Percentiles rank a stretch among this genome's conserved stretches.
Evolutionary conservation across 2,797 vertebrate species (phyloP).

Genomic region (Ctenopoma multispine): DNA sequence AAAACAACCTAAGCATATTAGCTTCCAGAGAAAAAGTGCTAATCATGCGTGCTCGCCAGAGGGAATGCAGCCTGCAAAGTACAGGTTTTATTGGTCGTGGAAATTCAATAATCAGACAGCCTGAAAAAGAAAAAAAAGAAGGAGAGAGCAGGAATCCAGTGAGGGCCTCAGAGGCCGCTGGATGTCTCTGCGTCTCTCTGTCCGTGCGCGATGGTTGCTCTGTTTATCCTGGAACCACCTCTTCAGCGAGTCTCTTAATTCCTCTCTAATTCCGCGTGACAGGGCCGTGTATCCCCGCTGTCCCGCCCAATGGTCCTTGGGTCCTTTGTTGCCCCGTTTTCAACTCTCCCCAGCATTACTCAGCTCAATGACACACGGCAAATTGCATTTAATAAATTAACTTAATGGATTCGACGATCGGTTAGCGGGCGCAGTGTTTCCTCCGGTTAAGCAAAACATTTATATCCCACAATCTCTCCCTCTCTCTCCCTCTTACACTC

Average conservation of each 20-base stretch:
- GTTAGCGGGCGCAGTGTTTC: constrained; percentile 91
- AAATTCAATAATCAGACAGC: constrained; percentile 63
- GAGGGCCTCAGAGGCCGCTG: neutral
- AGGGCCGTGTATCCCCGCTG: constrained; percentile 66
- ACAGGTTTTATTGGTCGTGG: constrained; percentile 61
- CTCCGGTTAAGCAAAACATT: constrained; percentile 94
- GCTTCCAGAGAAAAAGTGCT: constrained; percentile 65
- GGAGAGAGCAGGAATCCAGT: constrained; percentile 8
- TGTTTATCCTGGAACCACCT: constrained; percentile 76
- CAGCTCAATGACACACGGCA: constrained; percentile 92
- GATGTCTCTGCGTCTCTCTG: constrained; percentile 5
- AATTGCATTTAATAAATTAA: constrained; percentile 97
- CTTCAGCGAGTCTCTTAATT: constrained; percentile 78
- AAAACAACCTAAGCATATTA: constrained; percentile 68
- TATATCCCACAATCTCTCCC: constrained; percentile 83
- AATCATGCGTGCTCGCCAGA: constrained; percentile 69
- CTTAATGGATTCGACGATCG: constrained; percentile 95
- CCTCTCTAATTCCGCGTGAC: constrained; percentile 81
- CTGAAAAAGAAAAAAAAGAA: neutral
- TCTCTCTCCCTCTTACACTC: constrained; percentile 10
- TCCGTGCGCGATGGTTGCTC: constrained; percentile 41
- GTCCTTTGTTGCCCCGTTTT: constrained; percentile 80
- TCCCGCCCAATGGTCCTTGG: constrained; percentile 69
- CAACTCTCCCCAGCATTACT: constrained; percentile 88
- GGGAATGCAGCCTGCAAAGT: constrained; percentile 54